These are phyloP conservation scores for Pseudomyrmex cubaensis DNA, from an alignment of 1,140 invertebrate genomes.

Conservation along the genomic window DNA sequence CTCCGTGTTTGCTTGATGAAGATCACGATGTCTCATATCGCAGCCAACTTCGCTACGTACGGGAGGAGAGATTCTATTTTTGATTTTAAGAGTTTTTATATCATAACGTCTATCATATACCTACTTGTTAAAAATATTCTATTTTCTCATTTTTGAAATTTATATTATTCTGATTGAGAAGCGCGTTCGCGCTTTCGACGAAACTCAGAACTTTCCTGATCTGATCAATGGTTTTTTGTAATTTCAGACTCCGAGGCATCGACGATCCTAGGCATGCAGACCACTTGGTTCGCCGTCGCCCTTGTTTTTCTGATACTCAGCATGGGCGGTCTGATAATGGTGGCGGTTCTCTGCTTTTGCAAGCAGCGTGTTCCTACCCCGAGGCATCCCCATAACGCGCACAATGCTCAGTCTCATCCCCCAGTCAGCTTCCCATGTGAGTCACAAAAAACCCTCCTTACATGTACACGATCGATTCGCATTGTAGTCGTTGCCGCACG, in stretches of 20 bases:
- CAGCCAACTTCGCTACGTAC: too few relatives aligned
- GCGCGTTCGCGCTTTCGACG: not conserved
- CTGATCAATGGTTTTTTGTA: conserved; percentile 14
- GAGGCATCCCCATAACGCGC: conserved; percentile 85
- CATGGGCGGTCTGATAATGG: conserved; percentile 88
- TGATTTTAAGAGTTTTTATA: not conserved
- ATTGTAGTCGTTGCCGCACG: conserved; percentile 42
- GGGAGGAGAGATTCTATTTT: not conserved
- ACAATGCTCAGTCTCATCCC: conserved; percentile 84
- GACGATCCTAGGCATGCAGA: conserved; percentile 90
- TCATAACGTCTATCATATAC: not conserved
- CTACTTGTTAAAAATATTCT: too few relatives aligned
- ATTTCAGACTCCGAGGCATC: conserved; percentile 89
- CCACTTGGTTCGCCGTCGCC: conserved; percentile 90
- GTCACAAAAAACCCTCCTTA: conserved; percentile 72
- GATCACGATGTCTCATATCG: too few relatives aligned
- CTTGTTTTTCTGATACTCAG: conserved; percentile 89
- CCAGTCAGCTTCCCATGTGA: conserved; percentile 84
- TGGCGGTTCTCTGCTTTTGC: conserved; percentile 90
- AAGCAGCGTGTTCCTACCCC: conserved; percentile 86
- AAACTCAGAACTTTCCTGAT: not conserved
- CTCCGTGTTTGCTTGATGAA: too few relatives aligned
- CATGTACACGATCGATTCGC: conserved; percentile 39
- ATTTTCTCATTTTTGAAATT: not conserved
- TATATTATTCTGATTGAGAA: not conserved